Evolutionary conservation across 1,140 invertebrate genomes (phyloP).

Genomic region (Microplitis mediator): DNA sequence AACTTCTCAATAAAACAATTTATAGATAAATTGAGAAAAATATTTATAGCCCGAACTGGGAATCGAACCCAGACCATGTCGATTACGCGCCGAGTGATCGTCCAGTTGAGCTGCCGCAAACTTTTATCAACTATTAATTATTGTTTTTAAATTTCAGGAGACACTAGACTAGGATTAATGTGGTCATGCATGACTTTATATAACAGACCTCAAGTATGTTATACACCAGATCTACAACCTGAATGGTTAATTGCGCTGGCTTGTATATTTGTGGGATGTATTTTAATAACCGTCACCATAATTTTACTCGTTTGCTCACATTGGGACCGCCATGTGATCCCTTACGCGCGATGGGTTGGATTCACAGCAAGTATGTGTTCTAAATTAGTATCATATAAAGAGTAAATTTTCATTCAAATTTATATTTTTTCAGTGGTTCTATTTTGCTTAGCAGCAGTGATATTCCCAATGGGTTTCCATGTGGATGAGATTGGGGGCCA

Average conservation of each 20-base stretch:
- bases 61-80: too few species aligned
- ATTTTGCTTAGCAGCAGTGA: constrained; percentile 92
- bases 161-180: constrained; percentile 88
- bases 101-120: too few species aligned
- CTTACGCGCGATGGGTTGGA: constrained; percentile 93
- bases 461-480: constrained; percentile 95
- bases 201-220: constrained; percentile 86
- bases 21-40: too few species aligned
- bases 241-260: constrained; percentile 91
- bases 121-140: background rate
- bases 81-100: too few species aligned
- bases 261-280: constrained; percentile 90
- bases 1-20: too few species aligned
- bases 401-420: constrained; percentile 11
- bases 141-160: constrained; percentile 64
- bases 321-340: constrained; percentile 89
- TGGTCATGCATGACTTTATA: constrained; percentile 93
- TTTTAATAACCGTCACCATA: constrained; percentile 90
- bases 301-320: constrained; percentile 85
- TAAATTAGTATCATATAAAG: background rate
- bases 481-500: constrained; percentile 95
- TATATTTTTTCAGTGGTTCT: constrained; percentile 82
- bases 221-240: constrained; percentile 81
- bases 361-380: constrained; percentile 86
- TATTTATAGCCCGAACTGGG: too few species aligned